These are phyloP conservation scores for Seira sanloemensis DNA, from an alignment of 2,888 invertebrate genomes.

Conservation along the genomic window DNA sequence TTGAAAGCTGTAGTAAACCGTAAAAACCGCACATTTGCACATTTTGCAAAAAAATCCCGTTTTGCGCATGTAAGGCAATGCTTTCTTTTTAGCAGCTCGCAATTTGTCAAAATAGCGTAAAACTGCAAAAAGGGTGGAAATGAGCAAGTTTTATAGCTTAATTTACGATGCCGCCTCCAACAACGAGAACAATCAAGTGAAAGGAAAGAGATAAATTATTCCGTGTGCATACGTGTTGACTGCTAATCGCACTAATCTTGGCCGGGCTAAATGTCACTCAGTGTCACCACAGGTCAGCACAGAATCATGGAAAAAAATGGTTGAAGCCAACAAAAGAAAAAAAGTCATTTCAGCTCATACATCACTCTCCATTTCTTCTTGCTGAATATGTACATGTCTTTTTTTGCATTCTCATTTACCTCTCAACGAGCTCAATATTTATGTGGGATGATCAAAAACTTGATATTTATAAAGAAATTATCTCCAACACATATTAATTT, in stretches of 20 bases:
- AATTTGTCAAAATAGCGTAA: no score
- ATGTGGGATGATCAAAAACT: background rate
- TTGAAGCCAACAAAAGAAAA: slow-evolving; percentile 13
- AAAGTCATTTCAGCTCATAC: background rate
- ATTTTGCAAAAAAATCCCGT: no score
- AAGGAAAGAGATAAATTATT: slow-evolving; percentile 51
- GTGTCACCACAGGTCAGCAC: slow-evolving; percentile 57
- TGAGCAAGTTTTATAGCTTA: background rate
- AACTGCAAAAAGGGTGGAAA: background rate
- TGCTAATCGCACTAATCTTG: slow-evolving; percentile 61
- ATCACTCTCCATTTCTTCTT: slow-evolving; percentile 1
- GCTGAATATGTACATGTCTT: background rate
- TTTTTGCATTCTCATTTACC: background rate
- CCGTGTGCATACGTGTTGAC: slow-evolving; percentile 59
- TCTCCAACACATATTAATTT: no score
- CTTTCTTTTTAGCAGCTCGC: no score
- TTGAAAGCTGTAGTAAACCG: no score
- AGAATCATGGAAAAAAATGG: slow-evolving; percentile 19
- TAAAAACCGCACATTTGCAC: no score
- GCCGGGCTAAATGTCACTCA: slow-evolving; percentile 55
- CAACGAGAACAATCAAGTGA: background rate
- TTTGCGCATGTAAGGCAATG: no score
- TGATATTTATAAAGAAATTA: background rate
- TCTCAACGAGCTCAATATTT: background rate
- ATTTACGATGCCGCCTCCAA: background rate